Percentiles rank a stretch among this genome's conserved stretches.
phyloP scores from a whole-genome alignment of 2,888 invertebrate species.

The Eilema sororculum region DNA sequence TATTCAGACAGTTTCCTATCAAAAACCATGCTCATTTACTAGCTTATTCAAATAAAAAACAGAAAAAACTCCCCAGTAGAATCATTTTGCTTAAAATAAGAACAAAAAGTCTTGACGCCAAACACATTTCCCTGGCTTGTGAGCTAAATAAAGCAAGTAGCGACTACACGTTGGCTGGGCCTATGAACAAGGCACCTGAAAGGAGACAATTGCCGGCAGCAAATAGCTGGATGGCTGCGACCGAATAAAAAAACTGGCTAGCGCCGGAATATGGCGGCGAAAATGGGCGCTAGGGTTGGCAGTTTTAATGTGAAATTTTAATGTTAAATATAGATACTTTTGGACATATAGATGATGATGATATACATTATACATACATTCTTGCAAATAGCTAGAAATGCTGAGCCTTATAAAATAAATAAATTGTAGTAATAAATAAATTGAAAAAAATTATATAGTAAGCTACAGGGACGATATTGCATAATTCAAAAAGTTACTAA shows the following conservation, averaged over 20 bases:
- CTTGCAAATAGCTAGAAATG: too few species aligned
- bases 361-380: too few species aligned
- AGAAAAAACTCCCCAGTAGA: too few species aligned
- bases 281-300: constrained; percentile 25
- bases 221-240: constrained; percentile 59
- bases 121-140: constrained; percentile 3
- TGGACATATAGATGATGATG: too few species aligned
- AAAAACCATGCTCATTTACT: not conserved
- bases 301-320: not conserved
- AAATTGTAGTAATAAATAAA: too few species aligned
- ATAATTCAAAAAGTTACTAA: too few species aligned
- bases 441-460: too few species aligned
- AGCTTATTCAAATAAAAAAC: not conserved
- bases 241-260: constrained; percentile 41
- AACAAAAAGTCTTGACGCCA: not conserved
- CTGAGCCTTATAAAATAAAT: too few species aligned
- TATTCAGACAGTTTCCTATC: not conserved
- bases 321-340: too few species aligned
- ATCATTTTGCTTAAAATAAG: not conserved
- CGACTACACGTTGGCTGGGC: constrained; percentile 17
- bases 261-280: constrained; percentile 14
- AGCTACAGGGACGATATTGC: too few species aligned
- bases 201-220: constrained; percentile 62
- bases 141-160: constrained; percentile 17
- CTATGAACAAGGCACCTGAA: constrained; percentile 58